Evolutionary conservation across 2,797 vertebrate genomes (phyloP).

Genomic region (Coregonus sp.): DNA sequence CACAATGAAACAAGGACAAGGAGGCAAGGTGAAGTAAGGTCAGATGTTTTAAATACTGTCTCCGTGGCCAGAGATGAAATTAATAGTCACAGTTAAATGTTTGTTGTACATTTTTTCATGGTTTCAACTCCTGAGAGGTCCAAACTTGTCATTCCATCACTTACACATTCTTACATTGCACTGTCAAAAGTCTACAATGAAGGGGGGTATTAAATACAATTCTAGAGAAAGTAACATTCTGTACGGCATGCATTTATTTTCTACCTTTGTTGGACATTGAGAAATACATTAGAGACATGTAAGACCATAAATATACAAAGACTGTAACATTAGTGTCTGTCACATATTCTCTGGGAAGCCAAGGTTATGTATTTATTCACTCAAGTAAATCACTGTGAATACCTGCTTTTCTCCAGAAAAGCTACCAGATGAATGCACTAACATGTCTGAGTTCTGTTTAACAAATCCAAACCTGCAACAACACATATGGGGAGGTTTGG

Average conservation of each 20-base stretch:
- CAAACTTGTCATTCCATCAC: background rate
- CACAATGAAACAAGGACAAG: background rate
- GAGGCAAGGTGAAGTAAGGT: background rate
- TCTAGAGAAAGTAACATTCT: conserved; percentile 2
- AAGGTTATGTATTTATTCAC: conserved; percentile 24
- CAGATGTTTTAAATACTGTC: background rate
- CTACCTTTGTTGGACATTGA: conserved; percentile 5
- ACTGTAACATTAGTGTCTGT: conserved; percentile 26
- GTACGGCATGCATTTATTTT: conserved; percentile 27
- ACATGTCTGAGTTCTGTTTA: background rate
- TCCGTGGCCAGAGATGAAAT: background rate
- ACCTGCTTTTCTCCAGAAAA: conserved; percentile 13
- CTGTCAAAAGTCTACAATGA: background rate
- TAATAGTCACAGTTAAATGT: background rate
- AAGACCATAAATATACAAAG: conserved; percentile 25
- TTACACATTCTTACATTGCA: background rate
- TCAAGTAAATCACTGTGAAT: conserved; percentile 42
- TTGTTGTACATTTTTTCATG: background rate
- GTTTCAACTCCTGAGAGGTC: background rate
- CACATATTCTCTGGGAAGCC: conserved; percentile 17
- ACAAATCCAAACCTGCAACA: conserved; percentile 7
- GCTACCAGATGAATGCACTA: background rate
- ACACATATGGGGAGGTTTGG: conserved; percentile 23
- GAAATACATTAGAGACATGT: background rate
- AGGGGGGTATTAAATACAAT: background rate